Percentiles rank a stretch among this genome's conserved stretches.
Conservation (phyloP, 2,113 vertebrate species). For the Chionodraco myersi region DNA sequence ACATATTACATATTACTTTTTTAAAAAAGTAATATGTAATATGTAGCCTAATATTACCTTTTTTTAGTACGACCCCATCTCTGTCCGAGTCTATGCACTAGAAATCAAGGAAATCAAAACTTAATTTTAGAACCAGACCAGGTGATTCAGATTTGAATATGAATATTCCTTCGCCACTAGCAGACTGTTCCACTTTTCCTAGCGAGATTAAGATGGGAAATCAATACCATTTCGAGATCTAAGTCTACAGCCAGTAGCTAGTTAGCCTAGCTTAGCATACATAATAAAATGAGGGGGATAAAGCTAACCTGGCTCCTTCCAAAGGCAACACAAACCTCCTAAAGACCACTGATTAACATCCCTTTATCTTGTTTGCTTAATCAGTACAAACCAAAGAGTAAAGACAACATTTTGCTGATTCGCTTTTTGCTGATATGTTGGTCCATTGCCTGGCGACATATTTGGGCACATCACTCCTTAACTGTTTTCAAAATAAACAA, state of each 20-base stretch:
- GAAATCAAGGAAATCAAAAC: neutral
- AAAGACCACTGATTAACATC: neutral
- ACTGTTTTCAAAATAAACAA: neutral
- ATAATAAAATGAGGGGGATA: neutral
- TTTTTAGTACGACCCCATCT: too few species aligned
- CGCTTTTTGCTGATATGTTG: neutral
- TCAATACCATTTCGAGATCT: neutral
- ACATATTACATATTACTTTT: too few species aligned
- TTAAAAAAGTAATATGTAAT: too few species aligned
- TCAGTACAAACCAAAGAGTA: neutral
- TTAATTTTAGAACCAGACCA: too few species aligned
- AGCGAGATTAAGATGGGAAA: neutral
- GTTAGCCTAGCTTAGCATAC: slow-evolving; percentile 5
- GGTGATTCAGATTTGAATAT: too few species aligned
- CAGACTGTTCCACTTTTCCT: neutral
- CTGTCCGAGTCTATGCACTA: neutral
- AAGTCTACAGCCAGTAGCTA: neutral
- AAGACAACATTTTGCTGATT: neutral
- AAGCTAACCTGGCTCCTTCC: neutral
- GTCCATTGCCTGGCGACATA: neutral
- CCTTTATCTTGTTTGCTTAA: neutral
- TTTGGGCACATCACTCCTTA: too few species aligned
- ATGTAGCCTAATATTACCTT: too few species aligned
- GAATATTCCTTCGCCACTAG: too few species aligned
- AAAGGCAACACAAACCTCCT: neutral